Percentiles rank a stretch among this genome's conserved stretches.
These are phyloP conservation scores for Calephelis virginiensis DNA, from an alignment of 1,140 invertebrate genomes.

Conservation along the genomic window DNA sequence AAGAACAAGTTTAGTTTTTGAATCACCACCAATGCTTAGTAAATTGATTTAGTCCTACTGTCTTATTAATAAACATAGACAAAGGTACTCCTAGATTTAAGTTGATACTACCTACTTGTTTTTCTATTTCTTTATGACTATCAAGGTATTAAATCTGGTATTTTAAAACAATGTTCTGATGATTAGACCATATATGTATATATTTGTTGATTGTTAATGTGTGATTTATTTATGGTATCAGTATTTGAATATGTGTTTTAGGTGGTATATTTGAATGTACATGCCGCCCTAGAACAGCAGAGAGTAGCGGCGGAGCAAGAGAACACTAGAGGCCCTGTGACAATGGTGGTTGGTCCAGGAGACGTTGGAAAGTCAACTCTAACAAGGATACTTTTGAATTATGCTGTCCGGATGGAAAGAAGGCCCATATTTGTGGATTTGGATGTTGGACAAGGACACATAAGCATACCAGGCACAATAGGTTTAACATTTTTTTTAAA, in stretches of 20 bases:
- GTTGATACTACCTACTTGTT: too few species aligned
- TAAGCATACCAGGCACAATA: constrained; percentile 95
- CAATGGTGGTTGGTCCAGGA: constrained; percentile 95
- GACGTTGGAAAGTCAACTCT: constrained; percentile 98
- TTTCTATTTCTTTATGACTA: too few species aligned
- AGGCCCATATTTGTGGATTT: constrained; percentile 96
- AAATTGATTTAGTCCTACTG: too few species aligned
- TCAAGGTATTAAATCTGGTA: too few species aligned
- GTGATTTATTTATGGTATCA: too few species aligned
- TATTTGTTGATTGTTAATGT: too few species aligned
- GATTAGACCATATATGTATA: too few species aligned
- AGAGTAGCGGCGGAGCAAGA: constrained; percentile 88
- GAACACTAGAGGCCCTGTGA: constrained; percentile 86
- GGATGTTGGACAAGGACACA: constrained; percentile 96
- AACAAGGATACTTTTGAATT: constrained; percentile 94
- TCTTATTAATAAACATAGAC: too few species aligned
- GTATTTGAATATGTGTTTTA: constrained; percentile 33
- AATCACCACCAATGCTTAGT: too few species aligned
- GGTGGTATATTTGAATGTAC: constrained; percentile 94
- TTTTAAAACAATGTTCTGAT: too few species aligned
- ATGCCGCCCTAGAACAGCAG: constrained; percentile 95
- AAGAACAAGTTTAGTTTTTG: too few species aligned
- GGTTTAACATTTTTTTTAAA: constrained; percentile 69
- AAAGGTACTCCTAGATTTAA: too few species aligned
- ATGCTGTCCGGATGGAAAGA: constrained; percentile 92